Conservation (phyloP, 2,797 vertebrate species). For the Girardinus metallicus region DNA sequence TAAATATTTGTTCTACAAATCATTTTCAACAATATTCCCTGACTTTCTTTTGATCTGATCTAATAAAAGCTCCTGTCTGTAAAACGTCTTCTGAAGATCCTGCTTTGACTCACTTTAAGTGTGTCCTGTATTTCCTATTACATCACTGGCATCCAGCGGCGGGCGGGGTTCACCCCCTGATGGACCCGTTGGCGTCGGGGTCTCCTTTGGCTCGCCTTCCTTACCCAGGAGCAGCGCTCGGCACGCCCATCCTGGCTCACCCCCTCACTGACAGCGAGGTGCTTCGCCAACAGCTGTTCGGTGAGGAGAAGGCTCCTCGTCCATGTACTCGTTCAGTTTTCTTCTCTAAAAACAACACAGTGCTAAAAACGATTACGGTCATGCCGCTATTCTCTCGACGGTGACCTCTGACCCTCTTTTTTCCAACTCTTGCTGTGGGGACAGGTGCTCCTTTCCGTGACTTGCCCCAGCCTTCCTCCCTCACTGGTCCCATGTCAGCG, state of each 20-base stretch:
- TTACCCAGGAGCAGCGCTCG: conserved; percentile 94
- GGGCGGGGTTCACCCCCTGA: conserved; percentile 97
- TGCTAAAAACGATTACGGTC: conserved; percentile 46
- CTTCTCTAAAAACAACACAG: conserved; percentile 64
- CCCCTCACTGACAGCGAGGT: conserved; percentile 99
- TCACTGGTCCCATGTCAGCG: conserved; percentile 94
- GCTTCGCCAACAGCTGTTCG: conserved; percentile 98
- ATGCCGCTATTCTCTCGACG: conserved; percentile 24
- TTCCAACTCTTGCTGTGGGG: conserved; percentile 1
- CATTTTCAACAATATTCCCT: background rate
- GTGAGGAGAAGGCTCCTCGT: conserved; percentile 86
- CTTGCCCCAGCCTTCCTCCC: conserved; percentile 92
- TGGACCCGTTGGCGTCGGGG: conserved; percentile 95
- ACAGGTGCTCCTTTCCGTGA: conserved; percentile 96
- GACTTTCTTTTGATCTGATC: background rate
- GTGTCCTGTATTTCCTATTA: conserved; percentile 84
- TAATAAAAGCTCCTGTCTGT: background rate
- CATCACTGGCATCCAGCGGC: conserved; percentile 90
- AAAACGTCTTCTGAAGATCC: background rate
- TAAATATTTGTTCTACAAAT: background rate
- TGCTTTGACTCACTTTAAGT: conserved; percentile 79
- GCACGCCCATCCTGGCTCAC: conserved; percentile 95
- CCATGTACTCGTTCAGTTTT: conserved; percentile 77
- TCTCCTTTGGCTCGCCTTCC: conserved; percentile 97
- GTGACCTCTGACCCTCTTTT: conserved; percentile 39